Evolutionary conservation across 2,797 vertebrate species (phyloP).

Genomic region (Chloroceryle amazona): DNA sequence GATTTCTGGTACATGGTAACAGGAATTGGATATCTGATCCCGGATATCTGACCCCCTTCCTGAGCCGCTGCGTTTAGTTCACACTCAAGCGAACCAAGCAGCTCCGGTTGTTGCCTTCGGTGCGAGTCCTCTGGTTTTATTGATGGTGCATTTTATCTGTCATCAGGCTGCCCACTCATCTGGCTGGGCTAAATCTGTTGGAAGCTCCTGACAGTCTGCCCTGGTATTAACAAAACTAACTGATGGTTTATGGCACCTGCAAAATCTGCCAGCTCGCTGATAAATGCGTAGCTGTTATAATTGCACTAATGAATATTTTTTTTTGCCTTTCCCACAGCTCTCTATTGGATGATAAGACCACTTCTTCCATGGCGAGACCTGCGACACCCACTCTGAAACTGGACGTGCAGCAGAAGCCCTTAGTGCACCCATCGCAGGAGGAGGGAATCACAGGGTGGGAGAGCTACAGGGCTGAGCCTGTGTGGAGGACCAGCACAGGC

Average conservation of each 20-base stretch:
- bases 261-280: not conserved
- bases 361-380: fast-evolving
- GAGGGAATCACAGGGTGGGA: not conserved
- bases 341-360: fast-evolving
- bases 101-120: not conserved
- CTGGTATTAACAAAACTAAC: not conserved
- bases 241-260: not conserved
- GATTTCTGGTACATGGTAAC: not conserved
- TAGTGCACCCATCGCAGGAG: fast-evolving
- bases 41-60: not conserved
- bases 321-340: not conserved
- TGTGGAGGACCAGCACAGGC: not conserved
- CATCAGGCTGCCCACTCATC: not conserved
- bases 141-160: not conserved
- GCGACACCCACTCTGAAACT: not conserved
- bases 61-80: not conserved
- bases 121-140: not conserved
- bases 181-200: not conserved
- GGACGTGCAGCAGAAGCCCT: not conserved
- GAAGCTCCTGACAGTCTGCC: not conserved
- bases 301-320: not conserved
- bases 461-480: not conserved
- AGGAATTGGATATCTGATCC: not conserved
- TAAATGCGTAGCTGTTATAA: fast-evolving
- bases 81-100: not conserved